Evolutionary conservation across 2,113 vertebrate genomes (phyloP).

Genomic region (Bolborhynchus lineola): DNA sequence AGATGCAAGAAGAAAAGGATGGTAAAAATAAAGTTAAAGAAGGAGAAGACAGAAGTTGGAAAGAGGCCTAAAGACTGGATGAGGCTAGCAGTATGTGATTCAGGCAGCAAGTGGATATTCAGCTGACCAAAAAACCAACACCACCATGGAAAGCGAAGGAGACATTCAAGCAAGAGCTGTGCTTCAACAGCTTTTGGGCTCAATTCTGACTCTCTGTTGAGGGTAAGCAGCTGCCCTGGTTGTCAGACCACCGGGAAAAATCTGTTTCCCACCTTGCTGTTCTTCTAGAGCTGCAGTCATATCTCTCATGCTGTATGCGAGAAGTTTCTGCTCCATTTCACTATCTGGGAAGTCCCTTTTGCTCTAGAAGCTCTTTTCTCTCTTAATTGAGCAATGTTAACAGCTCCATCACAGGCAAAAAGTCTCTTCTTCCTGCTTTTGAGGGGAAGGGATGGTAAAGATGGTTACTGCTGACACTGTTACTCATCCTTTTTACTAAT

Average conservation of each 20-base stretch:
- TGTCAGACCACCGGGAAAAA: not conserved
- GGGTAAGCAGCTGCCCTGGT: not conserved
- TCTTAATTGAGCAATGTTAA: not conserved
- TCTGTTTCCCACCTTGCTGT: not conserved
- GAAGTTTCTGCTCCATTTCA: not conserved
- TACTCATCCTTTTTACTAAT: not conserved
- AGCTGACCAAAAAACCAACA: not conserved
- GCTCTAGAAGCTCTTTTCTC: not conserved
- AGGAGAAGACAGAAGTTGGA: not conserved
- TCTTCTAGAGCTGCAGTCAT: not conserved
- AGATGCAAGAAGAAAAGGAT: not conserved
- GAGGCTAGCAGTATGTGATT: not conserved
- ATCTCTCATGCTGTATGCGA: accelerated
- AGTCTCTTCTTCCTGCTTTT: not conserved
- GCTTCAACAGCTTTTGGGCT: not conserved
- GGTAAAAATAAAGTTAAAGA: not conserved
- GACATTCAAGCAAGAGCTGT: not conserved
- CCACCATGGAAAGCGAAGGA: not conserved
- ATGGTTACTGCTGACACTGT: not conserved
- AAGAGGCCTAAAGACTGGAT: not conserved
- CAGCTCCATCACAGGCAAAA: not conserved
- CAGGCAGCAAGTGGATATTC: not conserved
- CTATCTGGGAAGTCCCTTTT: not conserved
- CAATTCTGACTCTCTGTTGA: not conserved
- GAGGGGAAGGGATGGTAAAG: not conserved